These are phyloP conservation scores for Argyrosomus japonicus DNA, from an alignment of 2,113 vertebrate genomes.

Conservation along the genomic window DNA sequence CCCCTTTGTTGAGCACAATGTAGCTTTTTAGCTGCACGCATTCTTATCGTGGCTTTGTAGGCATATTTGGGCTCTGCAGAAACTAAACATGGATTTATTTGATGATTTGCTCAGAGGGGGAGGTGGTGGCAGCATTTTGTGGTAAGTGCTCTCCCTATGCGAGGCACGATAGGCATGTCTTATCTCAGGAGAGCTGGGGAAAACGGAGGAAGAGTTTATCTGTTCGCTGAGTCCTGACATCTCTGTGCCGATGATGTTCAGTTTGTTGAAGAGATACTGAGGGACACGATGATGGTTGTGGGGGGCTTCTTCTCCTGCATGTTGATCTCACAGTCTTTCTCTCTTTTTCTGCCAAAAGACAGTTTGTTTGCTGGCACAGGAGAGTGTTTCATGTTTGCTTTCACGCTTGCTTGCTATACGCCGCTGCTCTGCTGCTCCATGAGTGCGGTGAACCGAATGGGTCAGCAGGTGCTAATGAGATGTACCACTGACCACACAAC, in stretches of 20 bases:
- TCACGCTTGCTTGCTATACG: conserved; percentile 48
- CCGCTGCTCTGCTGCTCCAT: conserved; percentile 19
- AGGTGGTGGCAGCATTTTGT: conserved; percentile 37
- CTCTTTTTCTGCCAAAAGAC: conserved; percentile 10
- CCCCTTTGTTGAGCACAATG: conserved; percentile 78
- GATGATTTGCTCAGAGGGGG: conserved; percentile 46
- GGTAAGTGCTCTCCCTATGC: conserved; percentile 44
- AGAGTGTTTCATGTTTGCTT: conserved; percentile 54
- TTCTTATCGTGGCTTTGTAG: conserved; percentile 75
- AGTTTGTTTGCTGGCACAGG: conserved; percentile 46
- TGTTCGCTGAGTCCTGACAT: conserved; percentile 59
- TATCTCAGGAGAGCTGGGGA: conserved; percentile 61
- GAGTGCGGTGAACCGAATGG: conserved; percentile 26
- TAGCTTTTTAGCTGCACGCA: conserved; percentile 67
- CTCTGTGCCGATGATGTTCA: conserved; percentile 49
- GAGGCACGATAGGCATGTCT: conserved; percentile 58
- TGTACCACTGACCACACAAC: conserved; percentile 60
- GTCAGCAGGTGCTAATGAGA: conserved; percentile 69
- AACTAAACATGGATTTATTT: conserved; percentile 70
- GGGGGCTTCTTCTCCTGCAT: conserved; percentile 12
- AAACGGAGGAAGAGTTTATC: conserved; percentile 68
- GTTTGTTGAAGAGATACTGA: conserved; percentile 59
- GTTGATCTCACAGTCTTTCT: conserved; percentile 32
- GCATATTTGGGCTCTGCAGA: conserved; percentile 69
- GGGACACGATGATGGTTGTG: conserved; percentile 41